Base-by-base conservation (phyloP, 2,113 vertebrate genomes). In the Girardinichthys multiradiatus region DNA sequence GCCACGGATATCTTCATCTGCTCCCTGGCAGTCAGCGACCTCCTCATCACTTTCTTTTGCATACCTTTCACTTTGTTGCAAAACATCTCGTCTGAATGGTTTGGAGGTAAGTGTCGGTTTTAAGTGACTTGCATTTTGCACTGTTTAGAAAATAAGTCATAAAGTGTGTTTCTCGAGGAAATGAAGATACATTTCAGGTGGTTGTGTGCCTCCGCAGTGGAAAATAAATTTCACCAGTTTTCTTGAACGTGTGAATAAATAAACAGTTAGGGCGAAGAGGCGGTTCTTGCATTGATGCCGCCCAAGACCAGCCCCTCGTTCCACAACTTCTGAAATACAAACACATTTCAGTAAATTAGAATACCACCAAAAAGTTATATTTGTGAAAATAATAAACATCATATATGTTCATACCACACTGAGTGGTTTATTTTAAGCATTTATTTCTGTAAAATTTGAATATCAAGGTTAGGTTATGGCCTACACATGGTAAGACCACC, bases 1-100 rank as follows among this genome's bases (percentile, higher is more conserved):
- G 93, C 91, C 13, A 95, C 94, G 12, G 95, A 93, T 58, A 88
- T 95, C 37, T 95, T 95, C 68, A 94, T 95, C 61, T 94, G 94
- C 73, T 96, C 95, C 0, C 76, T 96, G 89, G 95, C 95, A 1
- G 91, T 95, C 78, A 95, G 95, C 68, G 95, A 96, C 87, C 91
- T 96, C 63, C 93, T 96, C 81, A 95, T 96, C 90, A 95, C 95
- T 67, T 95, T 96, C 81, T 95, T 95, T 90, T 96, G 95, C 84
- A 86, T 96, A 2, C 95, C 95, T 0, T 94, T 95, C 70, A 95
- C 95, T 14, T 65, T 95, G 70, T 90, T 96, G 79, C 95, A 96
- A 83, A 95, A 96, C 89, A 94, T 95, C 87, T 95, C 93, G 0
- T 94, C 95, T 0, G 92, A 95, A 37, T 95, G 95, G 95, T 83